These are phyloP conservation scores for Pica pica DNA, from an alignment of 2,113 vertebrate genomes.

Conservation along the genomic window DNA sequence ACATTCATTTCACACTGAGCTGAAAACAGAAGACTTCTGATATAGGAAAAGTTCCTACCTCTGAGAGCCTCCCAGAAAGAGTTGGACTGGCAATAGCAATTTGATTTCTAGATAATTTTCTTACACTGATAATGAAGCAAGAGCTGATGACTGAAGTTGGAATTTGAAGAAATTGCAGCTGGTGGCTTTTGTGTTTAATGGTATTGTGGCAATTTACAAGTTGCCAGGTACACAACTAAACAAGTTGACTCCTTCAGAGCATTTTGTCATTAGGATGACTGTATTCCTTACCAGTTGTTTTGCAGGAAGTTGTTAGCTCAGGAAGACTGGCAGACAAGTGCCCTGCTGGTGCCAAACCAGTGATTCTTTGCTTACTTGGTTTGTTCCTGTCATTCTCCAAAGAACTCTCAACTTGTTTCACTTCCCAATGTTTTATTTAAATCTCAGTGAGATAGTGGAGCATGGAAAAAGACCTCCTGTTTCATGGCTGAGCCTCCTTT, in stretches of 20 bases:
- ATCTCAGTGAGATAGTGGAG: slow-evolving; percentile 37
- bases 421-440: slow-evolving; percentile 70
- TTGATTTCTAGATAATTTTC: neutral
- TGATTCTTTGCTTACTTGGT: slow-evolving; percentile 23
- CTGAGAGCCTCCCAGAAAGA: neutral
- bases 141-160: neutral
- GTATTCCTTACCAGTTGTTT: neutral
- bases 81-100: neutral
- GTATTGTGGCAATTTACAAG: neutral
- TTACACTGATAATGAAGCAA: neutral
- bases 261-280: neutral
- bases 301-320: neutral
- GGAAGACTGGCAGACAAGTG: neutral
- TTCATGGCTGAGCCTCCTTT: slow-evolving; percentile 59
- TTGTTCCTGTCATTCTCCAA: slow-evolving; percentile 53
- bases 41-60: neutral
- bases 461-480: slow-evolving; percentile 44
- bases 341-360: slow-evolving; percentile 10
- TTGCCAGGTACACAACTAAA: neutral
- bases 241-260: neutral
- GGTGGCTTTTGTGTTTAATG: neutral
- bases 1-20: neutral
- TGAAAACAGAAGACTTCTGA: neutral
- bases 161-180: neutral
- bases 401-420: slow-evolving; percentile 50